phyloP scores from a whole-genome alignment of 2,797 vertebrate species.

The Knipowitschia caucasica region DNA sequence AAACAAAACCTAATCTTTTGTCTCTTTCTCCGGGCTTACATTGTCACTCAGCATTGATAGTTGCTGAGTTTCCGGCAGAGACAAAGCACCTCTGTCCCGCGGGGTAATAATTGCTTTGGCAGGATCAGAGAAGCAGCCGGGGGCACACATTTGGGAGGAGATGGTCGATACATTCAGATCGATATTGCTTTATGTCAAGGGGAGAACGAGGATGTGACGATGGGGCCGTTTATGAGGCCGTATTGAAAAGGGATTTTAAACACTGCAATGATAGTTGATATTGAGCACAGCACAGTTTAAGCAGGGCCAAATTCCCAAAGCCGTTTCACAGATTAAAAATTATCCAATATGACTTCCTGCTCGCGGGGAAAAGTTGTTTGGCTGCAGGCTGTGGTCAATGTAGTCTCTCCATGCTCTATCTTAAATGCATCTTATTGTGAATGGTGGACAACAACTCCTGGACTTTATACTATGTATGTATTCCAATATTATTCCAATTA shows the following conservation, averaged over 20 bases:
- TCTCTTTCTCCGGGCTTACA: conserved; percentile 5
- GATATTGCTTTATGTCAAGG: conserved; percentile 58
- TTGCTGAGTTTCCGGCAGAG: conserved; percentile 10
- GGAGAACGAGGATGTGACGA: conserved; percentile 17
- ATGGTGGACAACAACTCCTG: too few species aligned
- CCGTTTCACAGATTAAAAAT: conserved; percentile 28
- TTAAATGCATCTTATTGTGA: not conserved
- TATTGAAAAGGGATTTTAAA: conserved; percentile 57
- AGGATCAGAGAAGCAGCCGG: conserved; percentile 32
- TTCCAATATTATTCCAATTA: too few species aligned
- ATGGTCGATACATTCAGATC: conserved; percentile 51
- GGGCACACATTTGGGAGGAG: conserved; percentile 43
- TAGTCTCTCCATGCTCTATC: conserved; percentile 23
- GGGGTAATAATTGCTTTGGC: conserved; percentile 61
- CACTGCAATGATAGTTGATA: conserved; percentile 46
- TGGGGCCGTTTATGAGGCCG: conserved; percentile 43
- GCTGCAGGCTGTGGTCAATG: conserved; percentile 26
- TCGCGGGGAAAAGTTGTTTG: conserved; percentile 21
- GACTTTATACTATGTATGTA: too few species aligned
- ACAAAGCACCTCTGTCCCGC: conserved; percentile 32
- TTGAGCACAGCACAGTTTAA: conserved; percentile 48
- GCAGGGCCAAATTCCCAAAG: conserved; percentile 28
- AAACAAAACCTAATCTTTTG: conserved; percentile 16
- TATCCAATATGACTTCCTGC: conserved; percentile 30
- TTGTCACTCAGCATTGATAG: conserved; percentile 26